phyloP scores from a whole-genome alignment of 2,113 vertebrate genomes.

The Riparia riparia region DNA sequence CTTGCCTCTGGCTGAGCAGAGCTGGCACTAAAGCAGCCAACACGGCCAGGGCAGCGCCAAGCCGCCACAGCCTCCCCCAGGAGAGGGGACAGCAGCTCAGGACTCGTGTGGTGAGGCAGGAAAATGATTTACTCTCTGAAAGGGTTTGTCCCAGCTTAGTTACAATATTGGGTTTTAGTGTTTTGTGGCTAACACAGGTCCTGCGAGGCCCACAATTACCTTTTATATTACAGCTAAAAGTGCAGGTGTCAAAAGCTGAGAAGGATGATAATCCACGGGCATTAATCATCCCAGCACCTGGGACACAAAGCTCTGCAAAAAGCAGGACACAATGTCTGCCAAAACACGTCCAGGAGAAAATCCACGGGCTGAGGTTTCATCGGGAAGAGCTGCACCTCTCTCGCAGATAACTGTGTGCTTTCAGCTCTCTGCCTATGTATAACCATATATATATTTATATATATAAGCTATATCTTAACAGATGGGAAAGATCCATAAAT shows the following conservation, averaged over 20 bases:
- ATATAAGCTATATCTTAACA: neutral
- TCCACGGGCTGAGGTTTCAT: neutral
- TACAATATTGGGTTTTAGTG: neutral
- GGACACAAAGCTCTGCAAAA: neutral
- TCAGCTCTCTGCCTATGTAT: neutral
- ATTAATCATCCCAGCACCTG: neutral
- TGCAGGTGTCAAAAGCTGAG: neutral
- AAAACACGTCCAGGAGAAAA: neutral
- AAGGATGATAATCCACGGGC: neutral
- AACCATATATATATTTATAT: neutral
- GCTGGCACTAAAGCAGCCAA: neutral
- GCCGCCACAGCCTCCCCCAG: fast-evolving
- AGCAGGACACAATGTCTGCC: neutral
- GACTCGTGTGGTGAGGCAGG: fast-evolving
- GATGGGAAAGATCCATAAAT: neutral
- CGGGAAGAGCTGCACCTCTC: neutral
- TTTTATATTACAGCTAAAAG: neutral
- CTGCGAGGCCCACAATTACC: neutral
- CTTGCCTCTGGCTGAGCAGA: neutral
- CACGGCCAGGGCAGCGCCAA: fast-evolving
- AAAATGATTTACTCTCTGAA: neutral
- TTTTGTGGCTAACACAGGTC: neutral
- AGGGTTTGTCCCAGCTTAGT: neutral
- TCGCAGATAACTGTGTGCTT: neutral
- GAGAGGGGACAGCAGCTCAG: neutral